phyloP scores from a whole-genome alignment of 2,888 invertebrate species.

The Dryobota labecula region DNA sequence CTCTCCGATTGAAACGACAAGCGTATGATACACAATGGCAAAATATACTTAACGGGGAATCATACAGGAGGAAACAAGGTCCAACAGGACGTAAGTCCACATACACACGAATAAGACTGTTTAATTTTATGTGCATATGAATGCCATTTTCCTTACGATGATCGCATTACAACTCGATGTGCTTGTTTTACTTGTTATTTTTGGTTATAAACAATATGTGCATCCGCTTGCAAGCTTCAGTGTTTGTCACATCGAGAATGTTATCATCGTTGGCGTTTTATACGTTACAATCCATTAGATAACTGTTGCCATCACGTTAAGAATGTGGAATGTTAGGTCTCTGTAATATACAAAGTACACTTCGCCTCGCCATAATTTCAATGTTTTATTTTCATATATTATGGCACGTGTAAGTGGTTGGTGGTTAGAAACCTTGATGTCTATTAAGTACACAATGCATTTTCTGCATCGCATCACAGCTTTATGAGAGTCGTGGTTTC shows the following conservation, averaged over 20 bases:
- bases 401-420: slow-evolving; percentile 69
- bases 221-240: slow-evolving; percentile 88
- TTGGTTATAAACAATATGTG: slow-evolving; percentile 74
- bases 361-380: slow-evolving; percentile 71
- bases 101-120: slow-evolving; percentile 69
- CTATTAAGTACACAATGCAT: slow-evolving; percentile 81
- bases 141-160: slow-evolving; percentile 81
- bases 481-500: slow-evolving; percentile 69
- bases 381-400: slow-evolving; percentile 67
- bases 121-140: slow-evolving; percentile 64
- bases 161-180: slow-evolving; percentile 87
- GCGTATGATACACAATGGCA: slow-evolving; percentile 83
- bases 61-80: slow-evolving; percentile 92
- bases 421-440: slow-evolving; percentile 77
- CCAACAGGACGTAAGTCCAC: slow-evolving; percentile 92
- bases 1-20: slow-evolving; percentile 86
- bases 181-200: slow-evolving; percentile 82
- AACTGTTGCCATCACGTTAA: slow-evolving; percentile 70
- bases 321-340: slow-evolving; percentile 83
- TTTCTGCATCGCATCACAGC: slow-evolving; percentile 79
- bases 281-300: slow-evolving; percentile 74
- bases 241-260: slow-evolving; percentile 87
- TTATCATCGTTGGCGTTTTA: slow-evolving; percentile 84
- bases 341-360: slow-evolving; percentile 81
- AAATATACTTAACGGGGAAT: slow-evolving; percentile 82